Evolutionary conservation across 2,113 vertebrate genomes (phyloP), one percentile per base, ranked within the genome.

Genomic region (Oplegnathus fasciatus): DNA sequence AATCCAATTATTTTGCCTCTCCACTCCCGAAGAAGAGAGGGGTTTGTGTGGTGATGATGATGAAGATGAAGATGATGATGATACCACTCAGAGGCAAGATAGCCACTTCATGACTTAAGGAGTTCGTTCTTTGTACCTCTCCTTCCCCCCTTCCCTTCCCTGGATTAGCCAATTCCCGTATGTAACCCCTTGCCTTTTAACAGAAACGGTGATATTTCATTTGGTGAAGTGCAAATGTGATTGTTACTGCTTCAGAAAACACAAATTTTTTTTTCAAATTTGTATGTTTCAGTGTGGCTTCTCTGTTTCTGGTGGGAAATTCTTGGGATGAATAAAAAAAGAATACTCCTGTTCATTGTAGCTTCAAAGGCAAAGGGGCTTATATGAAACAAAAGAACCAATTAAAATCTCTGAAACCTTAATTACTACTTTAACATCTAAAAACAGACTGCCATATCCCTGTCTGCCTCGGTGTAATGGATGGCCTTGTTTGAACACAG

Each of bases 1-100:
- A 96, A 96, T 96, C 95, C 96, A 96, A 96, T 96, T 96, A 96
- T 95, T 96, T 95, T 94, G 88, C 91, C 94, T 94, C 92, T 94
- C 83, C 91, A 92, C 89, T 88, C 60, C 32, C 9, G 8, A 88
- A 87, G 85, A 91, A 89, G 91, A 82, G 88, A 89, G 89, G 87
- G 91, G 90, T 85, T 91, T 89, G 85, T 92, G 92, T 89, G 86
- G 82, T 82, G 84, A 88, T 90, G 92, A 93, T 88, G 78, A 80
- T 73, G 78, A 80, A 60, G 71, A 74, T 24, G 75, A 88, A 86
- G 93, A 91, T 82, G 86, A 91, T 92, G 89, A 93, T 93, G 93
- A 94, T 94, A 93, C 90, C 91, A 93, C 94, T 94, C 92, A 91
- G 91, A 92, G 88, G 90, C 90, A 85, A 93, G 93, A 95, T 93